Conservation (phyloP, 1,140 invertebrate species). For the Euwallacea fornicatus region DNA sequence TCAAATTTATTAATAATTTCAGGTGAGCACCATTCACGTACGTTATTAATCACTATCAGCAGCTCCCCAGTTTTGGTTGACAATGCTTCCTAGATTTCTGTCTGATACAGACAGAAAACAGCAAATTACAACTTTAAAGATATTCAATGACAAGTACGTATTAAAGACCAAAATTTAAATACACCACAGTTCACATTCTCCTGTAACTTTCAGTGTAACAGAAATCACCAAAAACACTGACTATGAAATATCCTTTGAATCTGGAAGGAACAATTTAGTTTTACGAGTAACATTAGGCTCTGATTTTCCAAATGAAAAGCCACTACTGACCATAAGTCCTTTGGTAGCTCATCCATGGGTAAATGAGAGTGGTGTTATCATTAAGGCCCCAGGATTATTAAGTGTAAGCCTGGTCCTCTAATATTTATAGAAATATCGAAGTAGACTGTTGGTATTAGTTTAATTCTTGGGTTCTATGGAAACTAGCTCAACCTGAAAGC, state of each 20-base stretch:
- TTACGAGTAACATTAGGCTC: constrained; percentile 65
- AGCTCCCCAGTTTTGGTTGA: too few species aligned
- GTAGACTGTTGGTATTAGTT: too few species aligned
- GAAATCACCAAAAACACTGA: constrained; percentile 70
- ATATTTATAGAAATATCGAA: neutral
- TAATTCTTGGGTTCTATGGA: too few species aligned
- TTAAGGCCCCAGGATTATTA: constrained; percentile 69
- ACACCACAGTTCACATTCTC: constrained; percentile 26
- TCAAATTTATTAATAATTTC: too few species aligned
- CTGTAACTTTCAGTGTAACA: constrained; percentile 59
- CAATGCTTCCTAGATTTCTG: too few species aligned
- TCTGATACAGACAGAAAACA: constrained; percentile 54
- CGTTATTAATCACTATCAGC: too few species aligned
- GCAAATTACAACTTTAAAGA: constrained; percentile 73
- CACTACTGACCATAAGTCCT: constrained; percentile 67
- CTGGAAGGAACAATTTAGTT: constrained; percentile 63
- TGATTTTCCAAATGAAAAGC: constrained; percentile 75
- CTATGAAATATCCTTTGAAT: constrained; percentile 69
- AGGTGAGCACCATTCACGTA: too few species aligned
- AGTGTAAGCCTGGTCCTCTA: constrained; percentile 58
- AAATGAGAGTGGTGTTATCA: constrained; percentile 64
- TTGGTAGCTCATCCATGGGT: constrained; percentile 70
- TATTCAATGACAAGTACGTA: constrained; percentile 63
- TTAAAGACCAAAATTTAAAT: neutral
- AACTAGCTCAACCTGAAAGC: too few species aligned